phyloP scores from a whole-genome alignment of 2,797 vertebrate genomes.

The Loris lydekkerianus region DNA sequence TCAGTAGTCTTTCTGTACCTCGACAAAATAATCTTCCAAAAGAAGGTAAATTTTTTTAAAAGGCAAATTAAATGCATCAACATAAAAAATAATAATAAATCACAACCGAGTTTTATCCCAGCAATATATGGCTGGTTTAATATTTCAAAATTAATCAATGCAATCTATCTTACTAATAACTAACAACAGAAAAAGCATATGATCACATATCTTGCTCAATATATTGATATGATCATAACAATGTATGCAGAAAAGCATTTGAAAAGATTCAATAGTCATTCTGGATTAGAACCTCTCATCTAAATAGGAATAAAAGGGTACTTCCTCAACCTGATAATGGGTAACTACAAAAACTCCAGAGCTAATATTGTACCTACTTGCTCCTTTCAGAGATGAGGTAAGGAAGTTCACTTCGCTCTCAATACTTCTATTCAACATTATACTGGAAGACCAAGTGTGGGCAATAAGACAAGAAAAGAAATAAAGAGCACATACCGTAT shows the following conservation, averaged over 20 bases:
- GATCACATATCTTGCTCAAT: not conserved
- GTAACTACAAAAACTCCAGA: not conserved
- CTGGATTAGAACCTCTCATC: not conserved
- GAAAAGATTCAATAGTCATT: not conserved
- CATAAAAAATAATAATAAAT: not conserved
- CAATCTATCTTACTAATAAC: not conserved
- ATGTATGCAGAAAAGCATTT: not conserved
- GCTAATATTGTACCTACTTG: not conserved
- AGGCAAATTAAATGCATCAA: not conserved
- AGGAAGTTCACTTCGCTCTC: not conserved
- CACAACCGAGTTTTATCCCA: not conserved
- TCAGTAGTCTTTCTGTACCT: not conserved
- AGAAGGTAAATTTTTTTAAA: not conserved
- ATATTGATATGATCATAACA: not conserved
- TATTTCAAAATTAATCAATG: not conserved
- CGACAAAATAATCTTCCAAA: not conserved
- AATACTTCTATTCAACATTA: not conserved
- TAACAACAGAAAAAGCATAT: not conserved
- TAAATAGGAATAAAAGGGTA: not conserved
- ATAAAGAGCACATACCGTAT: not conserved
- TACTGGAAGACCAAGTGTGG: not conserved
- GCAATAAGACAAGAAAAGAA: not conserved
- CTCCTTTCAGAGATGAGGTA: not conserved
- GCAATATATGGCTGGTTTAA: not conserved
- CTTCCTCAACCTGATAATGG: not conserved